Evolutionary conservation across 2,888 invertebrate species (phyloP).

Genomic region (Hirtodrosophila duncani): DNA sequence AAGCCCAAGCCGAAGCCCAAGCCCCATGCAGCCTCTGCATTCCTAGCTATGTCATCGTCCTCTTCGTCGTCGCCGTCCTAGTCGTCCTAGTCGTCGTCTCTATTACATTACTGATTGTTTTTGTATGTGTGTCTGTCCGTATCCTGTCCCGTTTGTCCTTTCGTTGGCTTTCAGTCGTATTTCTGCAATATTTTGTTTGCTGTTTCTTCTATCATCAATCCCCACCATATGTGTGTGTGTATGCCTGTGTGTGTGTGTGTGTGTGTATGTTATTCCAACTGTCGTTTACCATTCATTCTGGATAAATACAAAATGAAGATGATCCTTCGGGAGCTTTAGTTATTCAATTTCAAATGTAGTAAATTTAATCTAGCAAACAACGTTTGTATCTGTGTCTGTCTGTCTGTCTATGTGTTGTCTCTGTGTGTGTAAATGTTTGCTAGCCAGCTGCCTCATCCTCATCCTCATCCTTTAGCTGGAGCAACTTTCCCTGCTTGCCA

Average conservation of each 20-base stretch:
- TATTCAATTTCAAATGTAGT: constrained; percentile 72
- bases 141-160: constrained; percentile 20
- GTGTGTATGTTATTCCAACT: constrained; percentile 59
- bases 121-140: constrained; percentile 43
- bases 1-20: constrained; percentile 14
- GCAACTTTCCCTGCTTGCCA: too few species aligned
- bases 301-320: constrained; percentile 74
- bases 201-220: constrained; percentile 56
- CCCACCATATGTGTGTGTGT: constrained; percentile 9
- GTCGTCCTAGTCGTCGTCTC: constrained; percentile 47
- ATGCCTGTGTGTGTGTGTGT: constrained; percentile 4
- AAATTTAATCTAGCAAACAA: constrained; percentile 71
- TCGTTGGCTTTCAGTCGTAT: constrained; percentile 51
- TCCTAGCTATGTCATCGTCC: not conserved
- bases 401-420: constrained; percentile 6
- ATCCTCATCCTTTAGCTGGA: too few species aligned
- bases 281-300: constrained; percentile 71
- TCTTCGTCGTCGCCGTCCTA: constrained; percentile 22
- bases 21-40: constrained; percentile 26
- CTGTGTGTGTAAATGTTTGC: constrained; percentile 7
- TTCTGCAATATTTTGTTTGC: constrained; percentile 63
- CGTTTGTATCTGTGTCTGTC: constrained; percentile 12
- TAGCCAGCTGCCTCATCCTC: too few species aligned
- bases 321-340: constrained; percentile 73
- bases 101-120: constrained; percentile 70